These are phyloP conservation scores for Halcyon malimbica DNA, from an alignment of 2,113 vertebrate species.

Conservation along the genomic window DNA sequence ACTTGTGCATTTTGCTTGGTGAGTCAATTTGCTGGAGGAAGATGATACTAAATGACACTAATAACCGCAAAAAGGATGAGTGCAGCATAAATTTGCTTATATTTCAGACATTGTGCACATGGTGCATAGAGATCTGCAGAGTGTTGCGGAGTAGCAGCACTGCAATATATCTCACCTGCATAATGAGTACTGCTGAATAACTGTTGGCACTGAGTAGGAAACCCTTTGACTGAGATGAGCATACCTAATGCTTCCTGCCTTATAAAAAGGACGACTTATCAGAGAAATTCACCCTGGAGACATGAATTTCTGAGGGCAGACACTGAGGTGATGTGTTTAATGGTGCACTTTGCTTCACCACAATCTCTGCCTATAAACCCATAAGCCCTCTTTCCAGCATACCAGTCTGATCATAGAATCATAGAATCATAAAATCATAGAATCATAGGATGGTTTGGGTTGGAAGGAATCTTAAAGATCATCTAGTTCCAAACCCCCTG, in stretches of 20 bases:
- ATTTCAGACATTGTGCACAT: conserved; percentile 44
- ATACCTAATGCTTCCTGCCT: conserved; percentile 22
- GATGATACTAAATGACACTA: conserved; percentile 69
- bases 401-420: not conserved
- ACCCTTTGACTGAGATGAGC: conserved; percentile 40
- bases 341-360: not conserved
- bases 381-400: not conserved
- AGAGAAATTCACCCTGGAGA: not conserved
- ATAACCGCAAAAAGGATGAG: conserved; percentile 65
- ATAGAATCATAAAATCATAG: too few species aligned
- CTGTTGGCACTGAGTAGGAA: conserved; percentile 22
- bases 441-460: too few species aligned
- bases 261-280: conserved; percentile 15
- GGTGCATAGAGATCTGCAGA: conserved; percentile 62
- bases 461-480: too few species aligned
- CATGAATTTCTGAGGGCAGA: conserved; percentile 3
- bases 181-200: conserved; percentile 63
- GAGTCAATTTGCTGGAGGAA: conserved; percentile 66
- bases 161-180: conserved; percentile 62
- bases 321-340: not conserved
- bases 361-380: not conserved
- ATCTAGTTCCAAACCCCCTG: too few species aligned
- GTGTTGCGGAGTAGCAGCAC: conserved; percentile 50
- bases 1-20: conserved; percentile 61
- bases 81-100: conserved; percentile 67